Evolutionary conservation across 2,888 invertebrate species (phyloP).

Genomic region (Trypoxylon attenuatum): DNA sequence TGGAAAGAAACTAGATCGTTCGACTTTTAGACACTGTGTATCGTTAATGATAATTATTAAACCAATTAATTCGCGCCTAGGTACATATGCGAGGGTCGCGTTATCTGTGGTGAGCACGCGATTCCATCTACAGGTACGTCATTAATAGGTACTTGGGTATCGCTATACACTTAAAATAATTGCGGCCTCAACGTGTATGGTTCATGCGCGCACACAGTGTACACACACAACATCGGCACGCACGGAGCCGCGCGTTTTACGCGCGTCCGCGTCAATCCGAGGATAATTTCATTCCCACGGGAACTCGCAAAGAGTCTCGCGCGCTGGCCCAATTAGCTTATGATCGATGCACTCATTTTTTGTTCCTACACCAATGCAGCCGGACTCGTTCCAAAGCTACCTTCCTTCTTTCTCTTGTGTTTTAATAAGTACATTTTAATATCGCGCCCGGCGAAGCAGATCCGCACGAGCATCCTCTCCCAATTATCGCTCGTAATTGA

Average conservation of each 20-base stretch:
- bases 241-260: not conserved
- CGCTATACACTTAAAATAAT: conserved; percentile 58
- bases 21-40: conserved; percentile 25
- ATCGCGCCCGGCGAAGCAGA: no score
- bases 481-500: conserved; percentile 46
- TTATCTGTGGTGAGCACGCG: conserved; percentile 56
- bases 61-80: conserved; percentile 57
- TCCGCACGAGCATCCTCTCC: not conserved
- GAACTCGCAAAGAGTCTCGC: conserved; percentile 37
- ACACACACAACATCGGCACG: not conserved
- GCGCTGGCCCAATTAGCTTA: conserved; percentile 45
- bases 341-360: conserved; percentile 40
- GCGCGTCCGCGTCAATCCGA: conserved; percentile 12
- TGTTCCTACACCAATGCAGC: no score
- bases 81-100: conserved; percentile 32
- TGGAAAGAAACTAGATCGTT: conserved; percentile 44
- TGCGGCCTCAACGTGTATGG: conserved; percentile 33
- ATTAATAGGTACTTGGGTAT: conserved; percentile 59
- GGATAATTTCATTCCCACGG: conserved; percentile 57
- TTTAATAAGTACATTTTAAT: conserved; percentile 21
- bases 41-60: conserved; percentile 53
- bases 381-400: not conserved
- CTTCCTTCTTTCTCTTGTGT: conserved; percentile 16
- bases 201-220: conserved; percentile 10
- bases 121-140: conserved; percentile 55